A percentile compares a stretch with the other conserved stretches of the same genome.
These are phyloP conservation scores for Malurus leucopterus DNA, from an alignment of 2,797 vertebrate genomes.

Conservation along the genomic window DNA sequence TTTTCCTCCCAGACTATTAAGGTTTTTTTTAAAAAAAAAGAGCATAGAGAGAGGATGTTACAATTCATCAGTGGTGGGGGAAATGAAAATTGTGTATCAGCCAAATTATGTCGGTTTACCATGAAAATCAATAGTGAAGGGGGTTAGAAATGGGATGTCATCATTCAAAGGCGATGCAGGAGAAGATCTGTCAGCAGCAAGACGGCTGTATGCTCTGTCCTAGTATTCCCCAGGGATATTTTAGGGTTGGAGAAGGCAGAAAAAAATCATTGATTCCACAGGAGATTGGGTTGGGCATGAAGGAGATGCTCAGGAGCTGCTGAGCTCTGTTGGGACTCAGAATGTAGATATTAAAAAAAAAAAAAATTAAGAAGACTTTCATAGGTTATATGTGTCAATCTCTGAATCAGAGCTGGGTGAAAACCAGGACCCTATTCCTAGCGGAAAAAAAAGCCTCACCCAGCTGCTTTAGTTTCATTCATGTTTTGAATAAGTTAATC, in stretches of 20 bases:
- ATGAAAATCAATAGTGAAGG: conserved; percentile 3
- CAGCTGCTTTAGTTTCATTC: neutral
- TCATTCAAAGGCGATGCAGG: neutral
- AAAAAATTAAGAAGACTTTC: neutral
- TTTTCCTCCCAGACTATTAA: neutral
- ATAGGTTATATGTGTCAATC: neutral
- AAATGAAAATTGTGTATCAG: neutral
- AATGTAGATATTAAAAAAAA: neutral
- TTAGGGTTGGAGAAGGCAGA: neutral
- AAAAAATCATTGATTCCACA: neutral
- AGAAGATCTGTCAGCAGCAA: neutral
- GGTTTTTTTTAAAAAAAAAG: neutral
- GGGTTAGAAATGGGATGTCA: neutral
- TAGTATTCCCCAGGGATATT: neutral
- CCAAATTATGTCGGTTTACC: neutral
- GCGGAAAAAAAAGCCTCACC: neutral
- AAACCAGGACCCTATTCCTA: neutral
- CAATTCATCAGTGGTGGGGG: neutral
- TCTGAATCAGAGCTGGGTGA: neutral
- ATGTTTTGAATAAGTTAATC: fast-evolving
- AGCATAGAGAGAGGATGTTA: neutral
- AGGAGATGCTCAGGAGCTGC: neutral
- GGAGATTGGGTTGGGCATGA: neutral
- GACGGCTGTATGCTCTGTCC: neutral
- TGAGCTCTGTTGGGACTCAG: neutral